phyloP scores from a whole-genome alignment of 2,113 vertebrate genomes.

The Cryptoleucopteryx plumbea region DNA sequence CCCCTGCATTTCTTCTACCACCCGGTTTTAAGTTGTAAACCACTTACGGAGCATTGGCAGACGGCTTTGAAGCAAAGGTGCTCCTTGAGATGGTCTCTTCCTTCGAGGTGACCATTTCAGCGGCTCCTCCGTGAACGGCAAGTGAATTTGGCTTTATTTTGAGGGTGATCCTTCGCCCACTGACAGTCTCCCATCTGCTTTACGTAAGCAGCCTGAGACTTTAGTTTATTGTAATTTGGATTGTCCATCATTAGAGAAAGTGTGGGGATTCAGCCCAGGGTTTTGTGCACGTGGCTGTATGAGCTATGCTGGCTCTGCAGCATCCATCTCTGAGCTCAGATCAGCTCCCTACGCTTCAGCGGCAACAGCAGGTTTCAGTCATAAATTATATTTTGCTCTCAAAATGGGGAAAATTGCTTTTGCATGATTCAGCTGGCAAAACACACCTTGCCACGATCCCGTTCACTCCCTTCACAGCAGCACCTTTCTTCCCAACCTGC shows the following conservation, averaged over 20 bases:
- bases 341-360: not conserved
- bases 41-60: not conserved
- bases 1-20: not conserved
- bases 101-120: not conserved
- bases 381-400: not conserved
- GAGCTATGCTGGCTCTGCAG: not conserved
- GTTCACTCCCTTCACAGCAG: accelerated
- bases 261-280: not conserved
- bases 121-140: not conserved
- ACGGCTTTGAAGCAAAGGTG: not conserved
- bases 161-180: not conserved
- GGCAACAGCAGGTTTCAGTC: not conserved
- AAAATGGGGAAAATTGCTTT: not conserved
- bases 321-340: not conserved
- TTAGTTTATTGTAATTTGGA: not conserved
- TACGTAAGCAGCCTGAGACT: accelerated
- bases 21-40: not conserved
- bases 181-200: not conserved
- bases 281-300: accelerated
- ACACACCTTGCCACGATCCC: accelerated
- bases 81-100: not conserved
- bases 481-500: not conserved
- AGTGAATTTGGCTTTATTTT: not conserved
- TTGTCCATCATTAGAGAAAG: not conserved
- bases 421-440: not conserved